Evolutionary conservation across 2,888 invertebrate genomes (phyloP).

Genomic region (Agonopterix subpropinquella): DNA sequence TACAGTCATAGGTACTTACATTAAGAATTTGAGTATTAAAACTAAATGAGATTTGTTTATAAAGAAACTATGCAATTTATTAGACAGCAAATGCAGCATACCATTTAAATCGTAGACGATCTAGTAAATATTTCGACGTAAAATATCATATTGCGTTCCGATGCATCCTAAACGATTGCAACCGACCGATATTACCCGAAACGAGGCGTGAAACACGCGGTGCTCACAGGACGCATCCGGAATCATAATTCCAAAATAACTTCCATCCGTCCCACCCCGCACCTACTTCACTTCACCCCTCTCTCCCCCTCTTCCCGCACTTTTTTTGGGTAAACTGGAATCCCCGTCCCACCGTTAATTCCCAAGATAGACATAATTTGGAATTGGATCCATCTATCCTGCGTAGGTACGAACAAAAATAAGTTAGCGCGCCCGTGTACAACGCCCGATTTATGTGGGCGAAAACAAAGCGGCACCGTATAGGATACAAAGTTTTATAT

Average conservation of each 20-base stretch:
- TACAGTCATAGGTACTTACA: too few species aligned
- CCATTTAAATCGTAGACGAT: too few species aligned
- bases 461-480: conserved; percentile 52
- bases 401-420: conserved; percentile 68
- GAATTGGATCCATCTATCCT: conserved; percentile 77
- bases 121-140: conserved; percentile 8
- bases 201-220: conserved; percentile 72
- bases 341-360: conserved; percentile 72
- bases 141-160: conserved; percentile 35
- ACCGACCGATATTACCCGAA: conserved; percentile 57
- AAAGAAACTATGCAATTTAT: too few species aligned
- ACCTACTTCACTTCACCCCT: conserved; percentile 28
- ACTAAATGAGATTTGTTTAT: too few species aligned
- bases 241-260: conserved; percentile 76
- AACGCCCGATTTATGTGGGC: conserved; percentile 55
- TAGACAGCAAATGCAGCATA: too few species aligned
- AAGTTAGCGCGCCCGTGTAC: conserved; percentile 53
- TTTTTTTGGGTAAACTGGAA: conserved; percentile 73
- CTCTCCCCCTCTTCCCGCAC: conserved; percentile 35
- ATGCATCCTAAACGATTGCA: conserved; percentile 54
- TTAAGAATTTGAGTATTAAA: too few species aligned
- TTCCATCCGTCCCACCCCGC: conserved; percentile 50
- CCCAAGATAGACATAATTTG: conserved; percentile 77
- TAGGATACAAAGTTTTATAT: conserved; percentile 30
- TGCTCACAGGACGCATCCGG: conserved; percentile 67